Evolutionary conservation across 2,888 invertebrate genomes (phyloP).

Genomic region (Archaeoteleia sp.): DNA sequence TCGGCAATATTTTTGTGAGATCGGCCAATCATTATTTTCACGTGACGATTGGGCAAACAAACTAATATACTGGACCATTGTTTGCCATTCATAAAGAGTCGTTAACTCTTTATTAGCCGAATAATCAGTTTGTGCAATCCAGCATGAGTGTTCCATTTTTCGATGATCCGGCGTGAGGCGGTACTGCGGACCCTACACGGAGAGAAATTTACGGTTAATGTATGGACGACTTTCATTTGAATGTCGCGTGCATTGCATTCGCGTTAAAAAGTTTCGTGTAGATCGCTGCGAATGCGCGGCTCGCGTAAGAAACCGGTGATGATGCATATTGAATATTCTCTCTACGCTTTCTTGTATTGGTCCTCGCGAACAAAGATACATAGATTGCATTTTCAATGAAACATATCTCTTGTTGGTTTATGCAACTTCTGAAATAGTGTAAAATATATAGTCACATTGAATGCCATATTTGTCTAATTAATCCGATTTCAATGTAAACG

Average conservation of each 20-base stretch:
- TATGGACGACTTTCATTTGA: constrained; percentile 40
- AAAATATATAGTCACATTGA: too few species aligned
- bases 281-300: neutral
- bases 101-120: constrained; percentile 11
- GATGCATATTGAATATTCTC: constrained; percentile 28
- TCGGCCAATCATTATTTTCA: too few species aligned
- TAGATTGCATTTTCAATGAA: constrained; percentile 31
- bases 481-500: neutral
- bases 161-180: constrained; percentile 31
- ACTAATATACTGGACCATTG: constrained; percentile 4
- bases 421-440: constrained; percentile 4
- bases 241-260: constrained; percentile 26
- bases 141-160: constrained; percentile 36
- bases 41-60: too few species aligned
- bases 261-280: constrained; percentile 18
- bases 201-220: constrained; percentile 43
- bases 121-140: constrained; percentile 25
- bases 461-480: neutral
- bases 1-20: neutral
- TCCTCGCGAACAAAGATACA: constrained; percentile 26
- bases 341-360: constrained; percentile 3
- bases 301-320: constrained; percentile 20
- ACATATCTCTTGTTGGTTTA: constrained; percentile 10
- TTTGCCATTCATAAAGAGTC: constrained; percentile 16
- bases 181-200: constrained; percentile 35